Base-by-base conservation (phyloP, 2,888 invertebrate species). In the Rhabditoides inermis region DNA sequence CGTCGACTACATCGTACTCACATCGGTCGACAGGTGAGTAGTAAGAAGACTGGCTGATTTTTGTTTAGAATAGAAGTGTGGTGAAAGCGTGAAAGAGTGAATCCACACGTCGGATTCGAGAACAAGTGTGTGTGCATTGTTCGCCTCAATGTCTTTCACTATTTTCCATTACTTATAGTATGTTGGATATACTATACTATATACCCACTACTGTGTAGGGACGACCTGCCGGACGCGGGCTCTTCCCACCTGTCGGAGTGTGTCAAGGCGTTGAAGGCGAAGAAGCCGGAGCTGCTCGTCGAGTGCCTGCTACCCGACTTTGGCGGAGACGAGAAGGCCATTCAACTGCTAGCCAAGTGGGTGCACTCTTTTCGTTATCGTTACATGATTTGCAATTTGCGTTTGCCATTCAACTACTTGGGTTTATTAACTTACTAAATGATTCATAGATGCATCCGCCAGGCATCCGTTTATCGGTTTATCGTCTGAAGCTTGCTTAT, bases 221-320 rank as follows among this genome's bases (percentile, higher is more conserved):
- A 88, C 56, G 92, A 95, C 83, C 79, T 98, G 63, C 80, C 85
- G 0, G 95, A 98, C 80, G 94, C 91, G 20, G 98, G 98, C 2
- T 85, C 95, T 0, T 81, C 83, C 46, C 98, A 98, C 80, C 87
- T 98, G 76, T 90, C 94, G 18, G 83, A 87, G 77, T 95, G 94
- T 32, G 90, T 94, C 0, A 81, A 77, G 61, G 86, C 88, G 81
- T 86, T 94, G 30, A 92, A 91, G 77, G 79, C 78, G 69, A 83
- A 84, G 86, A 86, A 69, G 76, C 83, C 85, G 10, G 84, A 84
- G 56, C 88, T 98, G 65, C 79, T 94, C 58, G 91, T 98, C 0
- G 98, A 98, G 80, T 94, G 94, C 71, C 80, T 98, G 35, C 90
- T 92, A 12, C 95, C 95, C 0, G 98, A 98, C 79, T 99, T 98